phyloP scores from a whole-genome alignment of 2,888 invertebrate species.

The Cephus rjabovi region DNA sequence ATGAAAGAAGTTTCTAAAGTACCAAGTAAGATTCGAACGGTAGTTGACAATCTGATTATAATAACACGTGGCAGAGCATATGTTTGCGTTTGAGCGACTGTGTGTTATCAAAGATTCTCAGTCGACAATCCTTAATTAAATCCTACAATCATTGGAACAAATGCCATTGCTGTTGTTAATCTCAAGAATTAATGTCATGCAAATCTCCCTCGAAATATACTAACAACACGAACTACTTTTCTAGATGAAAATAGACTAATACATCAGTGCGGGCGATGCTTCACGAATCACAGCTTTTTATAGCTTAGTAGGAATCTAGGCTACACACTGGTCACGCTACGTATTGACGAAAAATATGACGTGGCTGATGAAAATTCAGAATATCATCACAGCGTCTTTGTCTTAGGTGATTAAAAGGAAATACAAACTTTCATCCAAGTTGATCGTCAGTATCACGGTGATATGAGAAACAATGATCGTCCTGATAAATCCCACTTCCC shows the following conservation, averaged over 20 bases:
- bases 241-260: neutral
- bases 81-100: no score
- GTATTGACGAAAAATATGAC: neutral
- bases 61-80: neutral
- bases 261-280: neutral
- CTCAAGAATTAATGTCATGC: neutral
- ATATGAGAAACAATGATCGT: neutral
- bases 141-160: neutral
- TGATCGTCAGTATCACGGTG: neutral
- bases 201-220: neutral
- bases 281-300: neutral
- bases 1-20: neutral
- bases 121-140: neutral
- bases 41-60: neutral
- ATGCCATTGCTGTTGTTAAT: neutral
- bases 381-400: neutral
- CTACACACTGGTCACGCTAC: neutral
- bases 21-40: neutral
- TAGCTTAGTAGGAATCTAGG: neutral
- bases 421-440: neutral
- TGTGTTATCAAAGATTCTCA: neutral
- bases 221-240: neutral
- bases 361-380: neutral
- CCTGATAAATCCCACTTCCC: neutral
- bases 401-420: neutral